Evolutionary conservation across 2,888 invertebrate species (phyloP).

Genomic region (Chrysolina haemoptera): DNA sequence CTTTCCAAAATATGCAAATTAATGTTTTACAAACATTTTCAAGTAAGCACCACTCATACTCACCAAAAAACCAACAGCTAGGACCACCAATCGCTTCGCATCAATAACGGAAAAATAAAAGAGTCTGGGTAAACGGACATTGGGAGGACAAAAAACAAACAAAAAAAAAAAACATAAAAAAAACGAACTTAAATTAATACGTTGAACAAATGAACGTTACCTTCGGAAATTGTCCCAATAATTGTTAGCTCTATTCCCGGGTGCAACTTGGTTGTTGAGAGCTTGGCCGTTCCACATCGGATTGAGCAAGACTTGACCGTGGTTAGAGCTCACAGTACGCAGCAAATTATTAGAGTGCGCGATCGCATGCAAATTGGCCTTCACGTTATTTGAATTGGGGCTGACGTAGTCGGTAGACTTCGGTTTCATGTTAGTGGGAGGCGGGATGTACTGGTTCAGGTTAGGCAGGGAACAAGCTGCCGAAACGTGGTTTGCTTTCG

Average conservation of each 20-base stretch:
- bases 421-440: slow-evolving; percentile 60
- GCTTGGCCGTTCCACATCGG: slow-evolving; percentile 72
- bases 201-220: slow-evolving; percentile 70
- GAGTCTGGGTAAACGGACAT: not conserved
- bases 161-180: slow-evolving; percentile 22
- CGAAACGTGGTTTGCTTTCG: slow-evolving; percentile 57
- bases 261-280: slow-evolving; percentile 91
- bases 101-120: slow-evolving; percentile 2
- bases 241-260: slow-evolving; percentile 92
- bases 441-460: slow-evolving; percentile 64
- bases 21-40: too few relatives aligned
- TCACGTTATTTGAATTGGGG: slow-evolving; percentile 64
- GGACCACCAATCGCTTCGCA: not conserved
- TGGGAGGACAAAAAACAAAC: not conserved
- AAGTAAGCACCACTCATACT: too few relatives aligned
- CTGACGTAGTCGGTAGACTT: slow-evolving; percentile 29
- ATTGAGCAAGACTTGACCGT: slow-evolving; percentile 61
- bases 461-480: slow-evolving; percentile 66
- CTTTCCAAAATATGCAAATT: too few relatives aligned
- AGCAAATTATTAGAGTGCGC: slow-evolving; percentile 61
- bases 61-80: too few relatives aligned
- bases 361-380: slow-evolving; percentile 42
- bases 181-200: not conserved
- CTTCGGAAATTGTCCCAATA: slow-evolving; percentile 96
- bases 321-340: slow-evolving; percentile 58